These are phyloP conservation scores for Probaryconus sp. DNA, from an alignment of 1,140 invertebrate genomes.

Conservation along the genomic window DNA sequence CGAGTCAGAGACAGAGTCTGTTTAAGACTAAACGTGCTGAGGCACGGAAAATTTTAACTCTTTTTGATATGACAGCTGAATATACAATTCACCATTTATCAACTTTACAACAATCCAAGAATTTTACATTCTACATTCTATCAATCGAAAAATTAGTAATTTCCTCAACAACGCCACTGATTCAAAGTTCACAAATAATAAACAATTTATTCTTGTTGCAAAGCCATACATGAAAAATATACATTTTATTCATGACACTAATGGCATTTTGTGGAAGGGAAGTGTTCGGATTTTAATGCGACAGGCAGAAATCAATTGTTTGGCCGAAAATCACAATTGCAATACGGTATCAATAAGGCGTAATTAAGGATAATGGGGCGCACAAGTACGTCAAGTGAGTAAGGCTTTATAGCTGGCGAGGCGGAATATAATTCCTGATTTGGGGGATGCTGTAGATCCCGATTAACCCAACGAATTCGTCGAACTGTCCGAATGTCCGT, in stretches of 20 bases:
- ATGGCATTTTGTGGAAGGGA: not conserved
- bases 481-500: conserved; percentile 36
- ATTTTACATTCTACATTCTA: too few species aligned
- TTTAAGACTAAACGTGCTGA: conserved; percentile 11
- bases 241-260: too few species aligned
- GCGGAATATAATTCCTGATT: conserved; percentile 67
- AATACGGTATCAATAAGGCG: conserved; percentile 68
- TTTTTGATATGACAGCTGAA: not conserved
- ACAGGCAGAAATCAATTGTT: conserved; percentile 58
- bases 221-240: too few species aligned
- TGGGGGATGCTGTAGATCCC: conserved; percentile 64
- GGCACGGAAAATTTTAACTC: conserved; percentile 13
- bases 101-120: too few species aligned
- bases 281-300: conserved; percentile 31
- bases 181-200: too few species aligned
- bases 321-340: conserved; percentile 63
- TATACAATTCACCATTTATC: conserved; percentile 10
- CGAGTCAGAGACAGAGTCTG: conserved; percentile 32
- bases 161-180: too few species aligned
- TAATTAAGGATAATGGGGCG: conserved; percentile 68
- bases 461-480: conserved; percentile 64
- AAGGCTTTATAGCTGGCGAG: conserved; percentile 28
- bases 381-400: conserved; percentile 34
- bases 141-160: too few species aligned
- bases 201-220: too few species aligned